These are phyloP conservation scores for Sylvietta virens DNA, from an alignment of 2,113 vertebrate species.

Conservation along the genomic window DNA sequence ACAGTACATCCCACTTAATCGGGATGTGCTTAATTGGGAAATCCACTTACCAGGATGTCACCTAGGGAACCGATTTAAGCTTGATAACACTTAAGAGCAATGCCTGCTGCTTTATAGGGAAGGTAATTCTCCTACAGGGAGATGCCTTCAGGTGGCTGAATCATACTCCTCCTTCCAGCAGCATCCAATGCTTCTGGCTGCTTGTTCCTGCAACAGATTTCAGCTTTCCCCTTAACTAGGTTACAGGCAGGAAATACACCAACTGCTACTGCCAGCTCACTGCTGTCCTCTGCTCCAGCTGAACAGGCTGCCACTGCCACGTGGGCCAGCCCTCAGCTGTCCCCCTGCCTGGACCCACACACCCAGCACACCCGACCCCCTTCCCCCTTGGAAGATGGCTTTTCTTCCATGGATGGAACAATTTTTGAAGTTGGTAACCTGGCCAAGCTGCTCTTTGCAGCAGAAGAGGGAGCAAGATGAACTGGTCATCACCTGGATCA, in stretches of 20 bases:
- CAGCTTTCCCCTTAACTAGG: conserved; percentile 32
- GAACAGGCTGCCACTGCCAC: not conserved
- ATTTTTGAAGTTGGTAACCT: not conserved
- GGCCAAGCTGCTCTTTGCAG: not conserved
- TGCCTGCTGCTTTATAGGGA: conserved; percentile 49
- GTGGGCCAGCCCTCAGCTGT: not conserved
- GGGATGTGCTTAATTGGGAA: conserved; percentile 63
- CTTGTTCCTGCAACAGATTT: conserved; percentile 30
- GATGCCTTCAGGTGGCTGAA: conserved; percentile 57
- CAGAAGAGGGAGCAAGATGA: not conserved
- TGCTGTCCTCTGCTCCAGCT: conserved; percentile 9
- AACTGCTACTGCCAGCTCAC: not conserved
- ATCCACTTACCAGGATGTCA: conserved; percentile 62
- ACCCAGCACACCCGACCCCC: accelerated
- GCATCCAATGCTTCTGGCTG: conserved; percentile 14
- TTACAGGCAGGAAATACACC: conserved; percentile 27
- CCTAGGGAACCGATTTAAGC: conserved; percentile 56
- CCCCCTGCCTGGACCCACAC: not conserved
- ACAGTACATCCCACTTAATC: conserved; percentile 55
- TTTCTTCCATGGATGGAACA: not conserved
- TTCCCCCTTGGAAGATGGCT: not conserved
- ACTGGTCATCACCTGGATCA: not conserved
- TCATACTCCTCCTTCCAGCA: not conserved
- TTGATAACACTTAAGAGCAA: conserved; percentile 52
- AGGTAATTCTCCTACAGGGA: conserved; percentile 58